Evolutionary conservation across 2,888 invertebrate species (phyloP).

Genomic region (Tetranychus piercei): DNA sequence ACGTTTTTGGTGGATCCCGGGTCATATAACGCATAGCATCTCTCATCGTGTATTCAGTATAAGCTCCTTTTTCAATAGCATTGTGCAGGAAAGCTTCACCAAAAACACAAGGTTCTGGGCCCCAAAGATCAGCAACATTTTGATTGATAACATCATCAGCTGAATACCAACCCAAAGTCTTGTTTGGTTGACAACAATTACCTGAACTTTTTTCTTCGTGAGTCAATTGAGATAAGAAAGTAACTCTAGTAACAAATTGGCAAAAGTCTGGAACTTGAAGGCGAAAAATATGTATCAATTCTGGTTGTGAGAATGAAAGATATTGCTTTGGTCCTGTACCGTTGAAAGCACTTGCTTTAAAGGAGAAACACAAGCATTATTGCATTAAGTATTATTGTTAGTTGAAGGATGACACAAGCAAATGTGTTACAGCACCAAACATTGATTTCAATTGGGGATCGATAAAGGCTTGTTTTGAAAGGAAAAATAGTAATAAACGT

Average conservation of each 20-base stretch:
- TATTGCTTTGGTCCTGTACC: constrained; percentile 5
- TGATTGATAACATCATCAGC: constrained; percentile 10
- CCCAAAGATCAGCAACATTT: constrained; percentile 20
- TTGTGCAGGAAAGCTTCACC: constrained; percentile 5
- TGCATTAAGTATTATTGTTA: too few species aligned
- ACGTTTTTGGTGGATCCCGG: constrained; percentile 12
- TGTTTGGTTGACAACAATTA: constrained; percentile 15
- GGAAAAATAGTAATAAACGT: too few species aligned
- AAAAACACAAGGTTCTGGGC: constrained; percentile 21
- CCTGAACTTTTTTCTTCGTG: background rate
- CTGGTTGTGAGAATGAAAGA: background rate
- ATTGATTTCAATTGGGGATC: too few species aligned
- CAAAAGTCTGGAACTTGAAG: constrained; percentile 19
- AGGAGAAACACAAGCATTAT: background rate
- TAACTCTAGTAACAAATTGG: constrained; percentile 17
- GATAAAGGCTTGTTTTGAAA: too few species aligned
- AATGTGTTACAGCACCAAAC: too few species aligned
- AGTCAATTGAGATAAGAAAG: constrained; percentile 13
- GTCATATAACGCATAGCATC: constrained; percentile 16
- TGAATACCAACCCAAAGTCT: constrained; percentile 17
- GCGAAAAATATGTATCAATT: constrained; percentile 19
- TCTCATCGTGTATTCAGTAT: constrained; percentile 16
- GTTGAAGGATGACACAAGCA: too few species aligned
- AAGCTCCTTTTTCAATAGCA: constrained; percentile 13
- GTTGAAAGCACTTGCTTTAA: background rate